A percentile compares a stretch with the other conserved stretches of the same genome.
Evolutionary conservation across 92 coral and sea anemone species (phyloP).

Genomic region (Porites rus): DNA sequence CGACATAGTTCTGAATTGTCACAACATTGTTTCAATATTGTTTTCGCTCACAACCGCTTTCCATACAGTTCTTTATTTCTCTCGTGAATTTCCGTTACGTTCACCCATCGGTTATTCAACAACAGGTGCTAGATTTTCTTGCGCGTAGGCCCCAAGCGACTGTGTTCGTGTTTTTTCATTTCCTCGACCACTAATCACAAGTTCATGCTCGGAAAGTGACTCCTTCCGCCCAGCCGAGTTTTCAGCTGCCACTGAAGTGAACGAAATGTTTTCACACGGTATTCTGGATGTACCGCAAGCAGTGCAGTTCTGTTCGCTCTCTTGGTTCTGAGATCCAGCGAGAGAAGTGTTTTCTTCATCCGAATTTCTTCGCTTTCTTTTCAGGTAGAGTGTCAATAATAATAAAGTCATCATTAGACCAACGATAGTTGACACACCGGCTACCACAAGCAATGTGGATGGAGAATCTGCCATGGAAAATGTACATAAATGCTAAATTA

Average conservation of each 20-base stretch:
- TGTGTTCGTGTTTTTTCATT: slow-evolving; percentile 24
- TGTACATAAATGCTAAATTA: neutral
- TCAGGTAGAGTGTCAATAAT: slow-evolving; percentile 41
- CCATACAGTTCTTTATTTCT: too few relatives aligned
- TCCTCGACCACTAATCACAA: neutral
- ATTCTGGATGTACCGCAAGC: neutral
- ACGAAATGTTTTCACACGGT: slow-evolving; percentile 15
- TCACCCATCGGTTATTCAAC: slow-evolving; percentile 9
- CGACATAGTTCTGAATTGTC: too few relatives aligned
- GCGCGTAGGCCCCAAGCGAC: slow-evolving; percentile 40
- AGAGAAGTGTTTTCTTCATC: slow-evolving; percentile 28
- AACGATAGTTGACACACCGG: slow-evolving; percentile 40
- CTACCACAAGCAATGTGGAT: slow-evolving; percentile 20
- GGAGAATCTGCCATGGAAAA: slow-evolving; percentile 38
- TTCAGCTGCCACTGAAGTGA: slow-evolving; percentile 19
- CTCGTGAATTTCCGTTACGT: too few relatives aligned
- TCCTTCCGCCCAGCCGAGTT: neutral
- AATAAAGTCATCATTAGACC: slow-evolving; percentile 39
- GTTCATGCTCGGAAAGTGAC: slow-evolving; percentile 33
- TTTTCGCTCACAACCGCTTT: too few relatives aligned
- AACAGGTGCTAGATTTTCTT: slow-evolving; percentile 33
- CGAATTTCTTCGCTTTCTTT: slow-evolving; percentile 40
- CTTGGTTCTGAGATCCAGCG: slow-evolving; percentile 30
- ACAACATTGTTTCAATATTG: too few relatives aligned
- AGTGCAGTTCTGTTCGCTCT: slow-evolving; percentile 22